Evolutionary conservation across 2,888 invertebrate species (phyloP).

Genomic region (Mantis religiosa): DNA sequence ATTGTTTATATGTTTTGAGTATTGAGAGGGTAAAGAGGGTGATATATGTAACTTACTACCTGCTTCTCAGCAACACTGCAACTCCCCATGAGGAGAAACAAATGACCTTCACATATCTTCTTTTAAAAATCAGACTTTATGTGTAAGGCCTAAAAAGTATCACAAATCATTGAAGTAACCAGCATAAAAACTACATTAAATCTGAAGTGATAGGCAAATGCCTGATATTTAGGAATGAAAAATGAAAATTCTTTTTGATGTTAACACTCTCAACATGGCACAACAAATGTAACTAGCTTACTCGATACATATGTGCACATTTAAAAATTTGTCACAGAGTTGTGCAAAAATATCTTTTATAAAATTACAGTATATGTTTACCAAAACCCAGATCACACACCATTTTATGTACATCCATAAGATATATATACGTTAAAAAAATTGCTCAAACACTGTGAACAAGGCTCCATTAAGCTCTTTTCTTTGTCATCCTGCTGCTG

Average conservation of each 20-base stretch:
- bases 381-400: background rate
- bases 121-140: no score
- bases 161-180: background rate
- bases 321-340: background rate
- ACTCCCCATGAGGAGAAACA: no score
- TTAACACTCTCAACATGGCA: background rate
- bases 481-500: background rate
- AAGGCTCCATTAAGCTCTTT: background rate
- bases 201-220: background rate
- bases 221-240: background rate
- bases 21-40: no score
- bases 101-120: no score
- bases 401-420: background rate
- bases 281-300: background rate
- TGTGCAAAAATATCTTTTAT: slow-evolving; percentile 6
- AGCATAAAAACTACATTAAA: background rate
- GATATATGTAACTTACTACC: no score
- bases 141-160: background rate
- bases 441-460: background rate
- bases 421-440: background rate
- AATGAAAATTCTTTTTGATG: background rate
- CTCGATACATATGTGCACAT: background rate
- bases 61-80: no score
- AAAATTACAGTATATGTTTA: background rate
- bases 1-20: no score